Conservation (phyloP, 2,888 invertebrate species). For the Aleiodes leptofemur region DNA sequence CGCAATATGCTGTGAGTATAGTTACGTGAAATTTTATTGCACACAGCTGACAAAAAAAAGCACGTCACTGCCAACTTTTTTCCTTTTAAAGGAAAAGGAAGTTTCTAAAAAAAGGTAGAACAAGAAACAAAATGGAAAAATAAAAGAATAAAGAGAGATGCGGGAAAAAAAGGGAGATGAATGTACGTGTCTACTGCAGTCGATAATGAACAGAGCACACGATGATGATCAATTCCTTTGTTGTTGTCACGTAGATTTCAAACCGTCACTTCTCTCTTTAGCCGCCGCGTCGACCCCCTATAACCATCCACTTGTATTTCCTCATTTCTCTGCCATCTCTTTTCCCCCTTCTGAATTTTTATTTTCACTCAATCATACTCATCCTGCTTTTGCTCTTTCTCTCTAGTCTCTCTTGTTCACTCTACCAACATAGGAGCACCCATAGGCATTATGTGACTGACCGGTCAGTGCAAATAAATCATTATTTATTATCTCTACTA, state of each 20-base stretch:
- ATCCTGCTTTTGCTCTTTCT: conserved; percentile 29
- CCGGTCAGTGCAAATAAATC: conserved; percentile 49
- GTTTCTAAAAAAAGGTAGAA: conserved; percentile 21
- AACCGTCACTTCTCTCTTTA: conserved; percentile 23
- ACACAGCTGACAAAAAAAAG: conserved; percentile 13
- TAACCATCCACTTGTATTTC: conserved; percentile 69
- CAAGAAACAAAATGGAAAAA: neutral
- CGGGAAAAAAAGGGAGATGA: conserved; percentile 24
- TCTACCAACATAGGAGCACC: neutral
- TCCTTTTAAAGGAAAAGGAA: neutral
- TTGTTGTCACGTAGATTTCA: conserved; percentile 52
- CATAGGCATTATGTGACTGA: conserved; percentile 10
- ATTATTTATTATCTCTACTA: conserved; percentile 50
- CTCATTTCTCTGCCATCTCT: conserved; percentile 55
- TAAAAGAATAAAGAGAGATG: neutral
- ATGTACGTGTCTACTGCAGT: conserved; percentile 48
- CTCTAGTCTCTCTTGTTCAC: neutral
- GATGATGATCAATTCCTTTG: conserved; percentile 62
- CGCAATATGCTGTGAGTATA: conserved; percentile 15
- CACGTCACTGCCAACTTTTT: conserved; percentile 23
- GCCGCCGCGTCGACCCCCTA: conserved; percentile 56
- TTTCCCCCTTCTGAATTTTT: conserved; percentile 50
- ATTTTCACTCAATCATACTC: conserved; percentile 39
- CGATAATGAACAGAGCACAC: conserved; percentile 62
- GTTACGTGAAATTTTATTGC: conserved; percentile 13